Percentiles rank a stretch among this genome's conserved stretches.
phyloP scores from a whole-genome alignment of 2,888 invertebrate species.

The Alviniconcha strummeri region DNA sequence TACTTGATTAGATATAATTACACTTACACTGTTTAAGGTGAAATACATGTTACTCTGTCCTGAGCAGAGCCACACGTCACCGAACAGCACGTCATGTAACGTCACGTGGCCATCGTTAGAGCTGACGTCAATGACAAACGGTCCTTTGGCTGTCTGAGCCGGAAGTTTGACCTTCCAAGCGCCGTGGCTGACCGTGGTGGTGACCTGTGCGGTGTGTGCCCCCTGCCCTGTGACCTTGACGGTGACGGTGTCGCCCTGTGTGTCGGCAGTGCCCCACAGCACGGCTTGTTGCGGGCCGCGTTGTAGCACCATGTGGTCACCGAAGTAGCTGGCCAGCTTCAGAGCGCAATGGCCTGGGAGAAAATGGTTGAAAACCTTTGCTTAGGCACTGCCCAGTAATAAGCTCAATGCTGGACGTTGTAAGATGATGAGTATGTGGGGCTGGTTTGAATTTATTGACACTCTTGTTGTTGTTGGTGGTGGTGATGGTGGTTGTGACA shows the following conservation, averaged over 20 bases:
- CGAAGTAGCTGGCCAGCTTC: slow-evolving; percentile 47
- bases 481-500: no score
- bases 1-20: no score
- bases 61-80: slow-evolving; percentile 72
- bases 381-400: slow-evolving; percentile 47
- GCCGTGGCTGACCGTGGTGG: slow-evolving; percentile 25
- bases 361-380: background rate
- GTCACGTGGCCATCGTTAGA: slow-evolving; percentile 45
- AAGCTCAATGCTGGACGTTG: no score
- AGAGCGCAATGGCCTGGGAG: no score
- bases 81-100: slow-evolving; percentile 65
- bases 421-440: no score
- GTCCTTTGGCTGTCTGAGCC: slow-evolving; percentile 40
- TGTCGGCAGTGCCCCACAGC: slow-evolving; percentile 53
- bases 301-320: slow-evolving; percentile 63
- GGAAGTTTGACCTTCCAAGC: slow-evolving; percentile 52
- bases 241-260: slow-evolving; percentile 39
- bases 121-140: slow-evolving; percentile 49
- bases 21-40: slow-evolving; percentile 40
- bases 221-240: slow-evolving; percentile 7
- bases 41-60: slow-evolving; percentile 70
- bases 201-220: background rate
- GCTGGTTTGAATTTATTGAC: no score
- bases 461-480: no score
- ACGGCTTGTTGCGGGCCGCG: slow-evolving; percentile 51